These are phyloP conservation scores for Spilogale gracilis DNA, from an alignment of 2,113 vertebrate genomes.

Conservation along the genomic window DNA sequence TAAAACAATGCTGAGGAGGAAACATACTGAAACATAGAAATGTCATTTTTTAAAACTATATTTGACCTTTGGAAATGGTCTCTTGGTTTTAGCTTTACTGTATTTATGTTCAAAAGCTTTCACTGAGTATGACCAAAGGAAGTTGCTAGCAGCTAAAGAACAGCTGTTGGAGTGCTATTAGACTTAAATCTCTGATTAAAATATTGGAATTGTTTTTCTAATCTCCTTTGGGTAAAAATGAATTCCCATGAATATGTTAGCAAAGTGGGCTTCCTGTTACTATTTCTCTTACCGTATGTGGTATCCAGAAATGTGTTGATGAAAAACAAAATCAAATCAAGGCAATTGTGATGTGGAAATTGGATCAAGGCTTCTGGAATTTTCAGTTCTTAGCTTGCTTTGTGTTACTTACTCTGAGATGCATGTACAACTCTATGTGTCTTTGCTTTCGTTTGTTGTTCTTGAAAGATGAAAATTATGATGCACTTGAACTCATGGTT, in stretches of 20 bases:
- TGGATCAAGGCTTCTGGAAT: background rate
- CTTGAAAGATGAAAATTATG: background rate
- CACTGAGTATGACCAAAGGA: background rate
- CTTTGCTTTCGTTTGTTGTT: background rate
- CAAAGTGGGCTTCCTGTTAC: background rate
- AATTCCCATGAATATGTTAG: background rate
- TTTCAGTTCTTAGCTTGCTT: background rate
- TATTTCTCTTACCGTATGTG: background rate
- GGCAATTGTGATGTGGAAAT: background rate
- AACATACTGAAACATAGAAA: slow-evolving; percentile 6
- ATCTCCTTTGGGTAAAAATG: slow-evolving; percentile 51
- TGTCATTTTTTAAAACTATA: background rate
- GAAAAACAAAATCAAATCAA: background rate
- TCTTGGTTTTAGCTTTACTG: background rate
- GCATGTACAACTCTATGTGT: background rate
- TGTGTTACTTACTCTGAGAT: background rate
- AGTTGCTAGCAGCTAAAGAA: background rate
- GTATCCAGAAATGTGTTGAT: background rate
- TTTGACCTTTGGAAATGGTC: background rate
- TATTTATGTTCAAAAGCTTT: background rate
- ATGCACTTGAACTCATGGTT: background rate
- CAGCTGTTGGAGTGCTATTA: background rate
- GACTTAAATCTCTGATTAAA: slow-evolving; percentile 49
- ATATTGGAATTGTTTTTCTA: background rate
- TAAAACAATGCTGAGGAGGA: background rate